Evolutionary conservation across 2,113 vertebrate species (phyloP).

Genomic region (Menidia beryllina): DNA sequence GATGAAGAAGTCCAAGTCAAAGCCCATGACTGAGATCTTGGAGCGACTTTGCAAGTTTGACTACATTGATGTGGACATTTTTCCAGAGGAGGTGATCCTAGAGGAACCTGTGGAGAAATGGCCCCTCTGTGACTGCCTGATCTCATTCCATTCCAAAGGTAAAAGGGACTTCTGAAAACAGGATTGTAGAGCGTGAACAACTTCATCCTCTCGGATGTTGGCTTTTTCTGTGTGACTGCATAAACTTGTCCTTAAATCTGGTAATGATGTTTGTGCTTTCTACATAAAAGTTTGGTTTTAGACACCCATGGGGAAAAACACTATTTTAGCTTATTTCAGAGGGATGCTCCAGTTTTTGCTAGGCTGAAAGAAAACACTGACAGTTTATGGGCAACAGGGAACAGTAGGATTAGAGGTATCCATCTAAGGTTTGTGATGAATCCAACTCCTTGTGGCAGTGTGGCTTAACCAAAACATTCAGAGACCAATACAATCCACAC

Average conservation of each 20-base stretch:
- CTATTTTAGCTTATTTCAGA: neutral
- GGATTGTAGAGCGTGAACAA: neutral
- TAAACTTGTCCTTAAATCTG: neutral
- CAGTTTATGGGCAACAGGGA: constrained; percentile 1
- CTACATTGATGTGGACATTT: constrained; percentile 94
- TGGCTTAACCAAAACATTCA: neutral
- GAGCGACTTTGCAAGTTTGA: constrained; percentile 97
- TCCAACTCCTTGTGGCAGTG: neutral
- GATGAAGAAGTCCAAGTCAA: constrained; percentile 99
- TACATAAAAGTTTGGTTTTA: neutral
- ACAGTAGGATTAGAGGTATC: neutral
- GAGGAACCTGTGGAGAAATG: constrained; percentile 95
- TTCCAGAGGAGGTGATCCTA: constrained; percentile 95
- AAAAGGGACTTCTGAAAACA: neutral
- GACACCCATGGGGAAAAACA: neutral
- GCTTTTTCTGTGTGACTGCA: neutral
- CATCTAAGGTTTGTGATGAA: constrained; percentile 2
- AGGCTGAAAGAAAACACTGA: neutral
- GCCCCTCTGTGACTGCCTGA: constrained; percentile 95
- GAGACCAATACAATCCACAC: neutral
- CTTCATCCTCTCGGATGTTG: too few species aligned
- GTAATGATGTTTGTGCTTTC: neutral
- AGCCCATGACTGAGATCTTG: constrained; percentile 98
- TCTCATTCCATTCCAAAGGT: constrained; percentile 99
- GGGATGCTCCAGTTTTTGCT: constrained; percentile 13